Conservation (phyloP, 2,113 vertebrate genomes). For the Rhineura floridana region DNA sequence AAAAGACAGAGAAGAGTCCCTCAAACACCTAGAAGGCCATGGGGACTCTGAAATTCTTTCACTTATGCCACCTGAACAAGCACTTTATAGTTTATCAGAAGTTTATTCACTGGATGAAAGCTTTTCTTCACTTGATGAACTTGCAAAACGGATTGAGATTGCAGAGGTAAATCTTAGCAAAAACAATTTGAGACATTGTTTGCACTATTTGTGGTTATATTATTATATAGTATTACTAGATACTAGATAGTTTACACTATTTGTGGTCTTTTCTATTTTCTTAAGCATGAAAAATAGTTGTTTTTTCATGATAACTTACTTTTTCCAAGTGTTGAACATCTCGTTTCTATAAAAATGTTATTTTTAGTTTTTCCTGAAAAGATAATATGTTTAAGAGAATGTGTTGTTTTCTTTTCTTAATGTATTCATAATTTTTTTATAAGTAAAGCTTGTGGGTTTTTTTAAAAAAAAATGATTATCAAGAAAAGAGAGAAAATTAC, state of each 20-base stretch:
- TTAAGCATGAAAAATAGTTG: neutral
- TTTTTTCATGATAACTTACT: neutral
- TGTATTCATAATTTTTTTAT: neutral
- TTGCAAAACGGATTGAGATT: slow-evolving; percentile 87
- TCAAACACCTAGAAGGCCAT: slow-evolving; percentile 58
- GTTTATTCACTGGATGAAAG: slow-evolving; percentile 76
- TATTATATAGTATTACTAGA: no score
- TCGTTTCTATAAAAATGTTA: neutral
- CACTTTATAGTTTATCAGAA: slow-evolving; percentile 73
- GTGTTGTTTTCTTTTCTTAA: neutral
- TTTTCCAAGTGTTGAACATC: neutral
- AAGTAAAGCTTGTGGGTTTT: neutral
- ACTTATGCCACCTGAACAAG: slow-evolving; percentile 73
- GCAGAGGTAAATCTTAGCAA: slow-evolving; percentile 83
- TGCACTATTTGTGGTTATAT: neutral
- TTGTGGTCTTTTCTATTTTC: neutral
- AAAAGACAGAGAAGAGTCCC: slow-evolving; percentile 67
- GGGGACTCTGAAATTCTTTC: slow-evolving; percentile 71
- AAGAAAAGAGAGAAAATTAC: neutral
- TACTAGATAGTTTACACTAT: no score
- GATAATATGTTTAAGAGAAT: neutral
- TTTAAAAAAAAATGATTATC: neutral
- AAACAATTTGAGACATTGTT: slow-evolving; percentile 3
- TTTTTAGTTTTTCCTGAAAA: neutral
- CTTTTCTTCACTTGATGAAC: slow-evolving; percentile 87